phyloP scores from a whole-genome alignment of 2,797 vertebrate genomes.

The Malurus leucopterus region DNA sequence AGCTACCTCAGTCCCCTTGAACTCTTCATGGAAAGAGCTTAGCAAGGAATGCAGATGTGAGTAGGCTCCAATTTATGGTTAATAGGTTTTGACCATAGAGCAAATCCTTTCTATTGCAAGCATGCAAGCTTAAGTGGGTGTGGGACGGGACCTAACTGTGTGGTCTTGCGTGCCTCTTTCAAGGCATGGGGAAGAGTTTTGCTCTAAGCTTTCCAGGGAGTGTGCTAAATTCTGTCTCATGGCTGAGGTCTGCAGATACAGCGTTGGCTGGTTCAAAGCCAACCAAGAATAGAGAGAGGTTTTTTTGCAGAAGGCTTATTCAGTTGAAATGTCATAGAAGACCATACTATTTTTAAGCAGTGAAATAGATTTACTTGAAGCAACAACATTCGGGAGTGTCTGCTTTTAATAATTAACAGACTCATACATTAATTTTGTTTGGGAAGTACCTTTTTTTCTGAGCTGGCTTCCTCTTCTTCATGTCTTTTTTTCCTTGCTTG shows the following conservation, averaged over 20 bases:
- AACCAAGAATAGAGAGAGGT: neutral
- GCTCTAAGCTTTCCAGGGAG: neutral
- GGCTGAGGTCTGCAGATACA: neutral
- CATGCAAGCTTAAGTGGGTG: neutral
- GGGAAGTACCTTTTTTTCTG: neutral
- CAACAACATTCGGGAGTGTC: neutral
- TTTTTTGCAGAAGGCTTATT: neutral
- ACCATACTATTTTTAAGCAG: neutral
- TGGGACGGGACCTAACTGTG: neutral
- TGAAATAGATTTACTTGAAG: neutral
- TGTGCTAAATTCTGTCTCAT: neutral
- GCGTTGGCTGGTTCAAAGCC: constrained; percentile 17
- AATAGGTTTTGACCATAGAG: neutral
- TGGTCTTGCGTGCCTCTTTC: neutral
- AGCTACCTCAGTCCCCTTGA: neutral
- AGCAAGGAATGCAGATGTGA: neutral
- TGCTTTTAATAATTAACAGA: neutral
- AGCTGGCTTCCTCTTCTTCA: neutral
- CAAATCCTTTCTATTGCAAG: neutral
- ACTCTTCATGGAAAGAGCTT: neutral
- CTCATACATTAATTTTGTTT: neutral
- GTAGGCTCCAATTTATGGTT: neutral
- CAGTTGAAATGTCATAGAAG: neutral
- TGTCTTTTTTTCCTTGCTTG: neutral
- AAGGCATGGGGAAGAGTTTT: neutral